These are phyloP conservation scores for Ibidorhyncha struthersii DNA, from an alignment of 2,113 vertebrate species.

Conservation along the genomic window DNA sequence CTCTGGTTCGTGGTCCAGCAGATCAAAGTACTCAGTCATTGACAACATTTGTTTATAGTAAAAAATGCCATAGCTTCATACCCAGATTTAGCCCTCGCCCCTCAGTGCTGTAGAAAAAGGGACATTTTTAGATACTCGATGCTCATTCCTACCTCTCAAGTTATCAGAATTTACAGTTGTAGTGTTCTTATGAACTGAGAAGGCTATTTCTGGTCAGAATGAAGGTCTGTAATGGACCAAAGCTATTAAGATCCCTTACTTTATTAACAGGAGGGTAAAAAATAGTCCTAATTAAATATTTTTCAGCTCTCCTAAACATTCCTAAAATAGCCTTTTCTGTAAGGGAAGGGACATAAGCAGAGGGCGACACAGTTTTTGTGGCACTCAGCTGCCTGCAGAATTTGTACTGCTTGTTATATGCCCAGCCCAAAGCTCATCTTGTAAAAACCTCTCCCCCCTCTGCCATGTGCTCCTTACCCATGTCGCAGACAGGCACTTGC, in stretches of 20 bases:
- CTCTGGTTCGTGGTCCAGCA: not conserved
- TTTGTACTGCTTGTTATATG: not conserved
- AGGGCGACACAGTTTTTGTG: not conserved
- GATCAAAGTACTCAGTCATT: constrained; percentile 37
- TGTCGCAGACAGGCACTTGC: not conserved
- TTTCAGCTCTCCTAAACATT: not conserved
- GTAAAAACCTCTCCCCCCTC: not conserved
- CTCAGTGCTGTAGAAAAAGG: constrained; percentile 24
- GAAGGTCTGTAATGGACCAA: not conserved
- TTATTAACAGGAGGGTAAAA: not conserved
- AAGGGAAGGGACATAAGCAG: not conserved
- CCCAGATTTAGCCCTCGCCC: constrained; percentile 11
- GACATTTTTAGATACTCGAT: not conserved
- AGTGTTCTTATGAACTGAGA: not conserved
- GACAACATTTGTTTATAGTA: constrained; percentile 31
- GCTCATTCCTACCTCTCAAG: constrained; percentile 42
- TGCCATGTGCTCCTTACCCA: not conserved
- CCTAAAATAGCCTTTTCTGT: not conserved
- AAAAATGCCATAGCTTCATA: constrained; percentile 51
- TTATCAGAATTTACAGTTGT: constrained; percentile 44
- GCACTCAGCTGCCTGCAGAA: not conserved
- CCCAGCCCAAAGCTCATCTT: not conserved
- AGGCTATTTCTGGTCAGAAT: constrained; percentile 30
- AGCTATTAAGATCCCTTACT: not conserved
- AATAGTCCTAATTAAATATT: constrained; percentile 22